Percentiles rank a stretch among this genome's conserved stretches.
These are phyloP conservation scores for Onychomys arenicola DNA, from an alignment of 2,797 vertebrate species.

Conservation along the genomic window DNA sequence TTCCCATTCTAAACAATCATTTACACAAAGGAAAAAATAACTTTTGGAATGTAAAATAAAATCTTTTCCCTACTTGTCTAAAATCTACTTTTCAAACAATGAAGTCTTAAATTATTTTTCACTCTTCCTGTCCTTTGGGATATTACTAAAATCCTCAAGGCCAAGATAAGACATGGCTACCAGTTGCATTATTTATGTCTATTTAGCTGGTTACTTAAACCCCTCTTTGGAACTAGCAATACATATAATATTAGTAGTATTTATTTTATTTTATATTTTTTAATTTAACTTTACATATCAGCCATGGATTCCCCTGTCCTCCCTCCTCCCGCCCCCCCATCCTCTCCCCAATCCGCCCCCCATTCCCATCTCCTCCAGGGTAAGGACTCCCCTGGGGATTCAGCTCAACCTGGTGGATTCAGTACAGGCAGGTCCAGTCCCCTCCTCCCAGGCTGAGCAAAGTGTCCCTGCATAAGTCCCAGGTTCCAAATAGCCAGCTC, in stretches of 20 bases:
- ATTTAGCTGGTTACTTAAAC: not conserved
- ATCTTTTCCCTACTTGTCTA: not conserved
- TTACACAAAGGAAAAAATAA: not conserved
- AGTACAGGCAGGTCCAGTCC: too few species aligned
- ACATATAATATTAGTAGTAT: not conserved
- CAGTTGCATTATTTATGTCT: conserved; percentile 4
- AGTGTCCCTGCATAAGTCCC: too few species aligned
- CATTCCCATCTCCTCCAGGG: too few species aligned
- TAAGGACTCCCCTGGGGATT: too few species aligned
- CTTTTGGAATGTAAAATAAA: not conserved
- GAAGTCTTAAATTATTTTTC: not conserved
- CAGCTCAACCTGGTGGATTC: too few species aligned
- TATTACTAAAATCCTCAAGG: not conserved
- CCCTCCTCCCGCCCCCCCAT: too few species aligned
- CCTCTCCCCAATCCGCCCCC: too few species aligned
- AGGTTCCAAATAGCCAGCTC: too few species aligned
- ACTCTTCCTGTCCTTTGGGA: not conserved
- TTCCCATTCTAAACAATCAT: not conserved
- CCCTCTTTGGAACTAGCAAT: not conserved
- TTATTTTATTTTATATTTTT: too few species aligned
- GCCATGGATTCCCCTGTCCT: too few species aligned
- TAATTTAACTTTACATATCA: too few species aligned
- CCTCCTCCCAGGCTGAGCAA: too few species aligned
- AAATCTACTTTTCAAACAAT: not conserved
- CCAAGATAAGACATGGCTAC: not conserved